Conservation (phyloP, 2,888 invertebrate species). For the Epiblema foenella region DNA sequence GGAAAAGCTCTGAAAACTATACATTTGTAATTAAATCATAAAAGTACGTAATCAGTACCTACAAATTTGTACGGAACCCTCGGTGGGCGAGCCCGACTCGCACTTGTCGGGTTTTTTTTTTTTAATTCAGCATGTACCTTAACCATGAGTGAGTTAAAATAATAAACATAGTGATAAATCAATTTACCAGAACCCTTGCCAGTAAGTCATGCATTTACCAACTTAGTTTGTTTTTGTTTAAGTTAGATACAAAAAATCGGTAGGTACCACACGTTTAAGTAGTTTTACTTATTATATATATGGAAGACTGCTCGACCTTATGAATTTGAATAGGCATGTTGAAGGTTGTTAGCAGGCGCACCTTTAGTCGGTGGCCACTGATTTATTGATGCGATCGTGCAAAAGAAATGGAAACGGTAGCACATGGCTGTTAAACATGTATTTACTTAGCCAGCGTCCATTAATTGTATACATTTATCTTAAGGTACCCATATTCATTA, state of each 20-base stretch:
- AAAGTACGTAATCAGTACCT: too few relatives aligned
- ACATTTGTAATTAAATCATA: too few relatives aligned
- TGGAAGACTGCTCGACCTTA: not conserved
- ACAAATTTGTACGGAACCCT: too few relatives aligned
- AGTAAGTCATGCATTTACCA: slow-evolving; percentile 18
- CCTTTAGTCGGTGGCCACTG: not conserved
- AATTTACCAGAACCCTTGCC: slow-evolving; percentile 2
- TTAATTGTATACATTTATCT: not conserved
- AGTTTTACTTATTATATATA: slow-evolving; percentile 9
- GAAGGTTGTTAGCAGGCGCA: slow-evolving; percentile 7
- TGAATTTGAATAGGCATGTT: not conserved
- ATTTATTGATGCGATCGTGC: slow-evolving; percentile 12
- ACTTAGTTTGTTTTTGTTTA: slow-evolving; percentile 9
- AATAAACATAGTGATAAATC: slow-evolving; percentile 11
- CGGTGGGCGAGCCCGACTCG: too few relatives aligned
- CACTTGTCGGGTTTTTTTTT: too few relatives aligned
- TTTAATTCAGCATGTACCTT: too few relatives aligned
- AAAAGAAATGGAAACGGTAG: slow-evolving; percentile 7
- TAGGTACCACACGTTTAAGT: not conserved
- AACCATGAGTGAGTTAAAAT: not conserved
- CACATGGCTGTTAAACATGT: not conserved
- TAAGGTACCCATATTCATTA: not conserved
- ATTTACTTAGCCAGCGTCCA: not conserved
- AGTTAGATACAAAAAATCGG: not conserved
- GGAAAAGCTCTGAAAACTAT: too few relatives aligned